Percentiles rank a stretch among this genome's conserved stretches.
phyloP scores from a whole-genome alignment of 2,797 vertebrate species.

The Channallabes apus region DNA sequence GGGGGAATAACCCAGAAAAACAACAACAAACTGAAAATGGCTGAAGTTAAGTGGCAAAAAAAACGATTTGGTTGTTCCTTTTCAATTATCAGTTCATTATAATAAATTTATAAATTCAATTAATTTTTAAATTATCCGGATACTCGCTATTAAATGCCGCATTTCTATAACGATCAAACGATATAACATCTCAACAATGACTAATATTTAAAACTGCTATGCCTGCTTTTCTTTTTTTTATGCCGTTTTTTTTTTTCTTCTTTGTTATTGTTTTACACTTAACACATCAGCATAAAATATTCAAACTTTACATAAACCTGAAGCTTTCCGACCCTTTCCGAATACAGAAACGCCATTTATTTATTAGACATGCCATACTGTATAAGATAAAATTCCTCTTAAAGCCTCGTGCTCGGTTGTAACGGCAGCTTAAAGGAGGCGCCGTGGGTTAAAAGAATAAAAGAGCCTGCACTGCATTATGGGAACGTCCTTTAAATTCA shows the following conservation, averaged over 20 bases:
- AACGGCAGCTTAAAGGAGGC: not conserved
- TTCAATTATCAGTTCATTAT: no score
- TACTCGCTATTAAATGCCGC: not conserved
- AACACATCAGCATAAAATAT: constrained; percentile 78
- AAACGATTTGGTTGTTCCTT: no score
- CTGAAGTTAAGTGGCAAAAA: not conserved
- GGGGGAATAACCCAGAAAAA: no score
- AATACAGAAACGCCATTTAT: not conserved
- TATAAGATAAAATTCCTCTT: not conserved
- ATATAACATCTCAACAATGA: not conserved
- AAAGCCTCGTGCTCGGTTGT: not conserved
- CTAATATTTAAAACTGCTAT: no score
- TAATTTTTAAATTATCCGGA: not conserved
- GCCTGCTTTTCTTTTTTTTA: constrained; percentile 52
- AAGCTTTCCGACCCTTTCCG: not conserved
- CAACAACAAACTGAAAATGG: not conserved
- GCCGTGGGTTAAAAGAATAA: constrained; percentile 1
- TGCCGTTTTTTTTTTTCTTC: constrained; percentile 68
- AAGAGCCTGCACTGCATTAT: not conserved
- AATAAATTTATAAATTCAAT: not conserved
- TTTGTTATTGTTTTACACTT: constrained; percentile 68
- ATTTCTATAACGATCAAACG: not conserved
- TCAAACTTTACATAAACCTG: constrained; percentile 56
- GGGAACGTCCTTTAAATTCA: not conserved
- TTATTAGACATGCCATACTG: not conserved